phyloP scores from a whole-genome alignment of 1,140 invertebrate genomes.

The Papilio aristodemus region DNA sequence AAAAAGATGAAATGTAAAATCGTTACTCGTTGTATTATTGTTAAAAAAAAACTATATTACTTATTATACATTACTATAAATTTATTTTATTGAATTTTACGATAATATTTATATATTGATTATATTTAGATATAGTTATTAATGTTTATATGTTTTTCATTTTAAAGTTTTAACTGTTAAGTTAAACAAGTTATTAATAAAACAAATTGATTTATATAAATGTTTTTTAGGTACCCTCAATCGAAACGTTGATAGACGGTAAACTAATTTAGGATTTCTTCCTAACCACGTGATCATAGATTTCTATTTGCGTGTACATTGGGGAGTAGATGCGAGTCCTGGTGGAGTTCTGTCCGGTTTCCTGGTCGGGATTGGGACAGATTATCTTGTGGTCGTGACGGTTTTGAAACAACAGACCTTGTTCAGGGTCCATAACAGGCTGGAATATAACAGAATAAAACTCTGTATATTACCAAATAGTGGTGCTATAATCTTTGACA shows the following conservation, averaged over 20 bases:
- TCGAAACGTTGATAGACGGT: too few species aligned
- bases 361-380: slow-evolving; percentile 78
- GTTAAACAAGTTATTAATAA: slow-evolving; percentile 6
- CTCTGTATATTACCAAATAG: too few species aligned
- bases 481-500: too few species aligned
- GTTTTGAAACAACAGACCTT: slow-evolving; percentile 85
- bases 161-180: slow-evolving; percentile 3
- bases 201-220: not conserved
- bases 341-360: slow-evolving; percentile 80
- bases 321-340: slow-evolving; percentile 78
- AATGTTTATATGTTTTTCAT: not conserved
- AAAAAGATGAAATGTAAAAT: too few species aligned
- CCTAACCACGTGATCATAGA: slow-evolving; percentile 84
- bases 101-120: too few species aligned
- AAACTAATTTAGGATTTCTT: slow-evolving; percentile 77
- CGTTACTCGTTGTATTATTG: too few species aligned
- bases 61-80: not conserved
- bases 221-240: not conserved
- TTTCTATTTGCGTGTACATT: slow-evolving; percentile 81
- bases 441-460: slow-evolving; percentile 50
- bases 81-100: too few species aligned
- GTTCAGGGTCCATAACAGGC: slow-evolving; percentile 83
- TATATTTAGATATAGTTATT: too few species aligned
- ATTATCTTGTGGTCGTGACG: slow-evolving; percentile 83
- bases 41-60: not conserved